Evolutionary conservation across 2,888 invertebrate species (phyloP).

Genomic region (Hybos culiciformis): DNA sequence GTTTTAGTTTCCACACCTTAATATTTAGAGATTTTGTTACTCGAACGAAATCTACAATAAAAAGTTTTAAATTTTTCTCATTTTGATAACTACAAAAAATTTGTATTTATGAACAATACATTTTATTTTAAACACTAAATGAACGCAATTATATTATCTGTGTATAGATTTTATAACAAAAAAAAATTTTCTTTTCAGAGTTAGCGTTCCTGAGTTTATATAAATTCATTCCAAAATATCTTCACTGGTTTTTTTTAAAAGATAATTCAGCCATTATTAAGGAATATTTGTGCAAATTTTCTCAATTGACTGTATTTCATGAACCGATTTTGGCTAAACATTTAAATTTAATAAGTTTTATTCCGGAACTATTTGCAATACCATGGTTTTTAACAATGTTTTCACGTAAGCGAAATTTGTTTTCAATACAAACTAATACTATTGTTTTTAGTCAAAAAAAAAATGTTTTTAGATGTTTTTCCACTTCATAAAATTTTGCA

Average conservation of each 20-base stretch:
- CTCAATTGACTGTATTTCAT: constrained; percentile 89
- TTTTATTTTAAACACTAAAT: no score
- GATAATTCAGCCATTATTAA: constrained; percentile 95
- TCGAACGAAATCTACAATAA: not conserved
- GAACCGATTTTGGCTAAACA: constrained; percentile 88
- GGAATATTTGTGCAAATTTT: constrained; percentile 94
- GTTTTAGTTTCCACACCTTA: no score
- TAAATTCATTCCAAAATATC: constrained; percentile 88
- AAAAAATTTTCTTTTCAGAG: constrained; percentile 44
- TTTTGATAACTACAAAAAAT: not conserved
- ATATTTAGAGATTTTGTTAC: constrained; percentile 2
- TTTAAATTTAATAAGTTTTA: constrained; percentile 82
- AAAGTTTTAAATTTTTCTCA: not conserved
- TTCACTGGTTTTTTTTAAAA: constrained; percentile 92
- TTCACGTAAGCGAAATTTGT: constrained; percentile 67
- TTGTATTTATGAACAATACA: no score
- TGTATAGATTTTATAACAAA: not conserved
- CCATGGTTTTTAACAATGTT: constrained; percentile 99
- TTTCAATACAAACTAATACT: constrained; percentile 5
- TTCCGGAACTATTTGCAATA: constrained; percentile 94
- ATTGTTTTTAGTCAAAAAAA: constrained; percentile 3
- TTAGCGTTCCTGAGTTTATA: constrained; percentile 91
- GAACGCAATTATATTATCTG: not conserved
- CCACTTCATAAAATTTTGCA: constrained; percentile 96
- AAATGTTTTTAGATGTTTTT: constrained; percentile 68